Conservation (phyloP, 30 jellyfish, hydroid and myxozoan genomes). For the Sanderia malayensis region DNA sequence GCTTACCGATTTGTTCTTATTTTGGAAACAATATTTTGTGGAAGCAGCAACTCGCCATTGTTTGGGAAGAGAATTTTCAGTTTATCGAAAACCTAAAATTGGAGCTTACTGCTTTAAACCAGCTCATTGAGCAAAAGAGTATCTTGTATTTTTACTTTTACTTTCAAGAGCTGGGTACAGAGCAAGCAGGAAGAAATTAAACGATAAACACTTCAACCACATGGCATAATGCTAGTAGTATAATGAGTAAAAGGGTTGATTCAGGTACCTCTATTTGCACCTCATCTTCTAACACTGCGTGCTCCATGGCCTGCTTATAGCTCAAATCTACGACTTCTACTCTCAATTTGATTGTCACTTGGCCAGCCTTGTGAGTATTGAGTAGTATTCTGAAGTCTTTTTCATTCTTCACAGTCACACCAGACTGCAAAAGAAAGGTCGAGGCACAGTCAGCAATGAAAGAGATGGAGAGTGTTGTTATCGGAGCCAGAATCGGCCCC, state of each 20-base stretch:
- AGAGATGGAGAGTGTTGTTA: too few species aligned
- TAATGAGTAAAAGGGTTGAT: too few species aligned
- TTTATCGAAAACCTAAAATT: conserved; percentile 84
- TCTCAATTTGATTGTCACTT: conserved; percentile 53
- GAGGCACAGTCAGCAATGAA: too few species aligned
- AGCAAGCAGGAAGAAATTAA: too few species aligned
- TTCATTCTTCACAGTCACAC: conserved; percentile 62
- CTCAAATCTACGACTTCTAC: conserved; percentile 54
- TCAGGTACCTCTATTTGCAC: conserved; percentile 76
- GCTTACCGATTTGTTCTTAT: conserved; percentile 84
- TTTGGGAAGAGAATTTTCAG: conserved; percentile 62
- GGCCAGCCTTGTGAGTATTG: conserved; percentile 69
- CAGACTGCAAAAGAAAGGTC: conserved; percentile 55
- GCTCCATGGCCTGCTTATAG: conserved; percentile 9
- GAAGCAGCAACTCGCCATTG: conserved; percentile 67
- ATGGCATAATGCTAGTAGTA: too few species aligned
- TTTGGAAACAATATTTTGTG: conserved; percentile 56
- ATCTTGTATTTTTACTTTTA: too few species aligned
- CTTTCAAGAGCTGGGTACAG: too few species aligned
- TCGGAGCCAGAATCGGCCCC: too few species aligned
- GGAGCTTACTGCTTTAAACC: too few species aligned
- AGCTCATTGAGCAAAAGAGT: too few species aligned
- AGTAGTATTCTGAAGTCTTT: conserved; percentile 78
- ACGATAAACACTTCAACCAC: too few species aligned
- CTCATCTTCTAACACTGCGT: conserved; percentile 77